These are phyloP conservation scores for Peromyscus leucopus DNA, from an alignment of 2,113 vertebrate species.

Conservation along the genomic window DNA sequence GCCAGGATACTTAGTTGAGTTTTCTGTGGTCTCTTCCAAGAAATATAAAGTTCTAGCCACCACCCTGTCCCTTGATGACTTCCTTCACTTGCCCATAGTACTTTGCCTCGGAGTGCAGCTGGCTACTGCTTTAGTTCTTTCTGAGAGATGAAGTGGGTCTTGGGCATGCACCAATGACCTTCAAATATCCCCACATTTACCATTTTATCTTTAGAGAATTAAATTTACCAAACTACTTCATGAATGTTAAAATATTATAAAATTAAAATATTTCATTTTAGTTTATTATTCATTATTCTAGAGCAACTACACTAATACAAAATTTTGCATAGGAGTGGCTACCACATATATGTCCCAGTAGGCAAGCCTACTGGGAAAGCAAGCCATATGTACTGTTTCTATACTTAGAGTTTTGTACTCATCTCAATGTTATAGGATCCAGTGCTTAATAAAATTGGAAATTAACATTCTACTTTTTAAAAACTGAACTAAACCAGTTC, in stretches of 20 bases:
- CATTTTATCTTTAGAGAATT: neutral
- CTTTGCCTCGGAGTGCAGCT: no score
- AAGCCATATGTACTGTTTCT: neutral
- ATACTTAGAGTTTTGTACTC: neutral
- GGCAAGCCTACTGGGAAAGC: neutral
- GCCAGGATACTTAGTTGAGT: neutral
- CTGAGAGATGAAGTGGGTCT: neutral
- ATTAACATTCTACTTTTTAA: neutral
- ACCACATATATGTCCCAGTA: neutral
- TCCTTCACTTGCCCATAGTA: neutral
- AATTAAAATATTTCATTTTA: neutral
- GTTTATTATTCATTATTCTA: neutral
- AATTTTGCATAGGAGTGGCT: neutral
- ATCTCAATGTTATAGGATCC: neutral
- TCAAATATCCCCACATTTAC: neutral
- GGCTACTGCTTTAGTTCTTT: neutral
- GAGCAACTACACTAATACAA: neutral
- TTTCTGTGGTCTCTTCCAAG: neutral
- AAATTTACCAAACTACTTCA: neutral
- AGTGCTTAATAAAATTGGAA: neutral
- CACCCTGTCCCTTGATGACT: no score
- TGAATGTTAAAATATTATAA: neutral
- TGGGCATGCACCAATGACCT: neutral
- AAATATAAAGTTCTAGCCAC: neutral
- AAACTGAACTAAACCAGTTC: neutral